phyloP scores from a whole-genome alignment of 2,888 invertebrate genomes.

The Pogonocherus hispidulus region DNA sequence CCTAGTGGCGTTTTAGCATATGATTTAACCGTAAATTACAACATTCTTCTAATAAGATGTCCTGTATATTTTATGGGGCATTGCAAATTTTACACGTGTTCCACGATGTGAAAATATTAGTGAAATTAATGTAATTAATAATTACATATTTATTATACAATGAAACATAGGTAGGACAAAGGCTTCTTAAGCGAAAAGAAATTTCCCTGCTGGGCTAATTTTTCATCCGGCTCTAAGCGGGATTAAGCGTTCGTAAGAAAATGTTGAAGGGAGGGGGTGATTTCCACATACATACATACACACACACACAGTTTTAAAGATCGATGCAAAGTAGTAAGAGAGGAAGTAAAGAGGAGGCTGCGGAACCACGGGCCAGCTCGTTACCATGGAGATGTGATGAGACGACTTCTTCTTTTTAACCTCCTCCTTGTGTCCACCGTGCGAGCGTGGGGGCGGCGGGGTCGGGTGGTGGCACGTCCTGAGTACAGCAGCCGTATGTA shows the following conservation, averaged over 20 bases:
- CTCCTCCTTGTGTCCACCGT: constrained; percentile 68
- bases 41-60: too few species aligned
- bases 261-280: constrained; percentile 56
- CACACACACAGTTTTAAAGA: constrained; percentile 68
- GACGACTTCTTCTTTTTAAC: constrained; percentile 70
- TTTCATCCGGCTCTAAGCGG: neutral
- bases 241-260: constrained; percentile 25
- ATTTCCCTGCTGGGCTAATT: neutral
- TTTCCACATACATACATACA: constrained; percentile 56
- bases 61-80: too few species aligned
- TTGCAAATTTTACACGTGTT: too few species aligned
- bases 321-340: constrained; percentile 69
- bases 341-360: constrained; percentile 54
- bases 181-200: neutral
- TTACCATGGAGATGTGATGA: constrained; percentile 71
- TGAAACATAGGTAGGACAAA: neutral
- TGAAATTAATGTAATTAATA: too few species aligned
- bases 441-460: constrained; percentile 51
- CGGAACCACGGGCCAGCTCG: constrained; percentile 69
- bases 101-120: too few species aligned
- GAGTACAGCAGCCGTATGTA: constrained; percentile 51
- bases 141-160: neutral
- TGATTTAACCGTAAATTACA: too few species aligned
- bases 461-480: constrained; percentile 32
- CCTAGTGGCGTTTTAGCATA: too few species aligned